Evolutionary conservation across 2,113 vertebrate genomes (phyloP).

Genomic region (Hippocampus comes): DNA sequence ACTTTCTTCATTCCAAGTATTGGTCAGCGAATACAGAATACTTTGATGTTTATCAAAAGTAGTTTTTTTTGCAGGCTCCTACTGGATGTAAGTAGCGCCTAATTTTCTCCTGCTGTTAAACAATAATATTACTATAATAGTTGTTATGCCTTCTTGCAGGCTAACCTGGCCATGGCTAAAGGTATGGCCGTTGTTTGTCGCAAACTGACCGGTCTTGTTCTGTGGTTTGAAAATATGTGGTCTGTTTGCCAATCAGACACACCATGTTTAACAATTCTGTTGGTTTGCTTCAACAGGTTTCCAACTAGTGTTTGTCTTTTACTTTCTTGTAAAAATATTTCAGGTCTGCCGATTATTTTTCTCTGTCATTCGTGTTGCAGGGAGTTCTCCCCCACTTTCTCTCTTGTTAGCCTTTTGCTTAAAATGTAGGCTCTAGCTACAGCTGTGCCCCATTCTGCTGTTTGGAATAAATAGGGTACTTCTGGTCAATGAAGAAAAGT

Average conservation of each 20-base stretch:
- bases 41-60: constrained; percentile 63
- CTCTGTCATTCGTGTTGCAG: constrained; percentile 63
- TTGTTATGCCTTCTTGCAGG: constrained; percentile 69
- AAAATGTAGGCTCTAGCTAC: constrained; percentile 86
- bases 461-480: constrained; percentile 91
- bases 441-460: constrained; percentile 86
- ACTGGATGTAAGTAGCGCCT: constrained; percentile 75
- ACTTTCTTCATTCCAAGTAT: constrained; percentile 42
- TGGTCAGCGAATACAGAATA: constrained; percentile 57
- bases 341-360: constrained; percentile 61
- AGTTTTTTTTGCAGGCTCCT: constrained; percentile 71
- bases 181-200: constrained; percentile 69
- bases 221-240: constrained; percentile 82
- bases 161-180: constrained; percentile 67
- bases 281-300: constrained; percentile 72
- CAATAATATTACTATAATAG: constrained; percentile 51
- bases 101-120: constrained; percentile 59
- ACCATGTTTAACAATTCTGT: constrained; percentile 69
- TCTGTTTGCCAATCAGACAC: constrained; percentile 73
- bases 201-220: constrained; percentile 70
- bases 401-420: constrained; percentile 68
- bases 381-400: constrained; percentile 51
- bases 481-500: constrained; percentile 86
- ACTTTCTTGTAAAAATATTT: constrained; percentile 66
- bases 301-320: constrained; percentile 67